Evolutionary conservation across 2,888 invertebrate species (phyloP), one percentile per base, ranked within the genome.

Genomic region (Drosophila differens): DNA sequence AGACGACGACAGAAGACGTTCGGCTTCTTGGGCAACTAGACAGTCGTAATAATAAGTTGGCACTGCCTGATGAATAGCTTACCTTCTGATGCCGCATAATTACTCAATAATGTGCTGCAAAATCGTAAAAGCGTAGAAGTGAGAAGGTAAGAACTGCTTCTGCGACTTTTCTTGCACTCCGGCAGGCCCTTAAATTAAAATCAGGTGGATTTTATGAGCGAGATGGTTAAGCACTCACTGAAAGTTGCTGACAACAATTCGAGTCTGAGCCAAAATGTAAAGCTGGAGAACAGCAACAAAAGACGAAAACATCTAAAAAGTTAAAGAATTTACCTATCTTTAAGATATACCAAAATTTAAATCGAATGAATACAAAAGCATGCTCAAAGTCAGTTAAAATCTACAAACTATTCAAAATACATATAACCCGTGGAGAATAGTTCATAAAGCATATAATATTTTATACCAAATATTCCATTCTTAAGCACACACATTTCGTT

Each of bases 41-140:
- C 69, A 62, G 41, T 60, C 60, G 47, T 62, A 49, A 67, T 79
- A 79, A 74, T 65, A 78, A 72, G 63, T 62, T 67, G n/a, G n/a
- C 30, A 47, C 47, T 54, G 70, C 9, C 59, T 68, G 53, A 58
- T 54, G 66, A 37, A 55, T 53, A 61, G 33, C 53, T 64, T 69
- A 67, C 70, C 81, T 67, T 77, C 70, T 75, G 68, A 76, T 75
- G 83, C 87, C 80, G 61, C 85, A 85, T 85, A 85, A 85, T 85
- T 85, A 85, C 83, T 80, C 85, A 83, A 86, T 86, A 80, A 85
- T 85, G 80, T 83, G 76, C 85, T 82, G 83, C 74, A 71, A 83
- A 76, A 83, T 78, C 84, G 79, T 85, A 81, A 85, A 83, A 79
- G 22, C 28, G 39, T 16, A 25, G 22, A 28, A 60, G 39, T 51